phyloP scores from a whole-genome alignment of 2,888 invertebrate species.

The Rhynchonema sp. region DNA sequence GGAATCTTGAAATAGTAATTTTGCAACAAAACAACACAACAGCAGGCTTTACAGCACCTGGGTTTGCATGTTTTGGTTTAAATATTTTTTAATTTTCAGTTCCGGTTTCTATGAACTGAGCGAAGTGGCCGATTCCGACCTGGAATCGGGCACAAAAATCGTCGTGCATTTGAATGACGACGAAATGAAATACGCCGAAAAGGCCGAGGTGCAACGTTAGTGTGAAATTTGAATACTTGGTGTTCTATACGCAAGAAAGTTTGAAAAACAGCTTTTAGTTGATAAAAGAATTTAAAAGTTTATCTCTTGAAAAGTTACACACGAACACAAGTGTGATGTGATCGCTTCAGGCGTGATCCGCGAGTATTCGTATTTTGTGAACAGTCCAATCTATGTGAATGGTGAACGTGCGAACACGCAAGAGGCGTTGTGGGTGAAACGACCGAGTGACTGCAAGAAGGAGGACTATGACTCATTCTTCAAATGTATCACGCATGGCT shows the following conservation, averaged over 20 bases:
- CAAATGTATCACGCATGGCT: conserved; percentile 46
- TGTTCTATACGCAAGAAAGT: too few species aligned
- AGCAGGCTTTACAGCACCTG: too few species aligned
- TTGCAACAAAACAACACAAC: too few species aligned
- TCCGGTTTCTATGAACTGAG: conserved; percentile 71
- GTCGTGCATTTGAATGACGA: conserved; percentile 69
- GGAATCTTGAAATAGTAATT: too few species aligned
- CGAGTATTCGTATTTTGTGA: conserved; percentile 93
- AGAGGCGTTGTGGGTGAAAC: conserved; percentile 34
- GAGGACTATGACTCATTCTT: conserved; percentile 84
- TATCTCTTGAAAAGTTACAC: too few species aligned
- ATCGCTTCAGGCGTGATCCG: conserved; percentile 60
- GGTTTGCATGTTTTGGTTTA: too few species aligned
- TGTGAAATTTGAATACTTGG: too few species aligned
- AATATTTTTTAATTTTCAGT: too few species aligned
- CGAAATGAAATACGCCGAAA: conserved; percentile 68
- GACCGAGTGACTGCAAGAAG: conserved; percentile 54
- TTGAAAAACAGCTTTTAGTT: too few species aligned
- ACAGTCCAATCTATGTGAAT: conserved; percentile 73
- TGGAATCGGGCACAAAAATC: conserved; percentile 59
- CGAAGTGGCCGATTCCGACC: conserved; percentile 53
- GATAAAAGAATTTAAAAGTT: too few species aligned
- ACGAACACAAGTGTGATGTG: too few species aligned
- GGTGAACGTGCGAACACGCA: conserved; percentile 61
- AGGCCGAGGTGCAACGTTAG: conserved; percentile 53